Evolutionary conservation across 2,797 vertebrate genomes (phyloP), one percentile per base, ranked within the genome.

Genomic region (Neosalanx taihuensis): DNA sequence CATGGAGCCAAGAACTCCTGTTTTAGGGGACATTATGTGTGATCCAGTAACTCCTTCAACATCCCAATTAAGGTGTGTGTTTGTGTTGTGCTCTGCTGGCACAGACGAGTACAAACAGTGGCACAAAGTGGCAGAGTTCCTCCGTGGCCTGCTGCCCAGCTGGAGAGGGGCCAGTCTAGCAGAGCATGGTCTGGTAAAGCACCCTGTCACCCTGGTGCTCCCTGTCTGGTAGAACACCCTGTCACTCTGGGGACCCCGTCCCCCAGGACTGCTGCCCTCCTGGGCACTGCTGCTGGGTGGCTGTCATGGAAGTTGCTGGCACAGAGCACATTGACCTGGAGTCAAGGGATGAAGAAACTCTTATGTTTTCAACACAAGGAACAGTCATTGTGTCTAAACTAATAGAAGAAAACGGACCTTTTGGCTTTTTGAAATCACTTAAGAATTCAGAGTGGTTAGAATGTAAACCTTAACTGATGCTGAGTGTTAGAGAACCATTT

Each of bases 1-100:
- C 84, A 84, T 86, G 35, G 66, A 81, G 89, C 89, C 89, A 90
- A 92, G 87, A 86, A 86, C 79, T 87, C 85, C 74, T 84, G 86
- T 91, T 86, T 87, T 91, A 92, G 90, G 90, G 90, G 87, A 84
- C 83, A 77, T 87, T 86, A 86, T 85, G 84, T 9, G 41, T 86
- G 84, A 89, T 90, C 86, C 79, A 82, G 88, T 89, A 89, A 90
- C 85, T 89, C 89, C 82, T 83, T 84, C 84, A 84, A 81, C 78
- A 80, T 89, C 75, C 76, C 80, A 80, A 84, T 89, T 83, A 90
- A 90, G 79, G 87, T 89, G 85, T 83, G 84, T 66, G 79, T 74
- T 30, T 56, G 31, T 58, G 41, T 79, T 26, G 78, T 35, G 72
- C 80, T 79, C 29, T 61, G 76, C 83, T 87, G 86, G 86, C 86